phyloP scores from a whole-genome alignment of 2,888 invertebrate genomes.

The Tineola bisselliella region DNA sequence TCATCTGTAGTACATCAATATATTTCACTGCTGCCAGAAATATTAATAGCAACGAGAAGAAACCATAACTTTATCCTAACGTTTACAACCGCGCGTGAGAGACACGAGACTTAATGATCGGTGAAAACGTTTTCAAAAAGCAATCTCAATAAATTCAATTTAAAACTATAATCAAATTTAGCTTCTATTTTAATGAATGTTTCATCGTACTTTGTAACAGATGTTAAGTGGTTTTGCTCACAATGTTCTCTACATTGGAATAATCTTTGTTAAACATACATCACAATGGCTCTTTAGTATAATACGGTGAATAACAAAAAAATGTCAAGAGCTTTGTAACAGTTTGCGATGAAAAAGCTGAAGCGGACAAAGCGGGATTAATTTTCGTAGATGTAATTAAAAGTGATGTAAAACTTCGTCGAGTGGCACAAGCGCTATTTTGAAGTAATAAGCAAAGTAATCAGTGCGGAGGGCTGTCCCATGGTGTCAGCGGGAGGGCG shows the following conservation, averaged over 20 bases:
- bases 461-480: constrained; percentile 5
- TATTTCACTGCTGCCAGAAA: not conserved
- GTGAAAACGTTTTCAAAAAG: not conserved
- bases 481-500: constrained; percentile 7
- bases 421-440: not conserved
- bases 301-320: no score
- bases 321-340: not conserved
- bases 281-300: not conserved
- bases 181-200: not conserved
- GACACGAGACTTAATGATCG: not conserved
- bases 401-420: constrained; percentile 1
- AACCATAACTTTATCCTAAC: not conserved
- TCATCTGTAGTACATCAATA: no score
- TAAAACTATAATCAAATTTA: not conserved
- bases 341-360: not conserved
- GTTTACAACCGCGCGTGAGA: not conserved
- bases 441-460: constrained; percentile 6
- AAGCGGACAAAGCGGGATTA: not conserved
- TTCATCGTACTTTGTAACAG: not conserved
- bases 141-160: not conserved
- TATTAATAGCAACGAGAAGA: not conserved
- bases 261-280: not conserved
- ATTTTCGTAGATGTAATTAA: not conserved
- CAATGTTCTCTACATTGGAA: not conserved
- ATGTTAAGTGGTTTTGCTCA: not conserved